These are phyloP conservation scores for Protula sp. DNA, from an alignment of 2,888 invertebrate genomes.

Conservation along the genomic window DNA sequence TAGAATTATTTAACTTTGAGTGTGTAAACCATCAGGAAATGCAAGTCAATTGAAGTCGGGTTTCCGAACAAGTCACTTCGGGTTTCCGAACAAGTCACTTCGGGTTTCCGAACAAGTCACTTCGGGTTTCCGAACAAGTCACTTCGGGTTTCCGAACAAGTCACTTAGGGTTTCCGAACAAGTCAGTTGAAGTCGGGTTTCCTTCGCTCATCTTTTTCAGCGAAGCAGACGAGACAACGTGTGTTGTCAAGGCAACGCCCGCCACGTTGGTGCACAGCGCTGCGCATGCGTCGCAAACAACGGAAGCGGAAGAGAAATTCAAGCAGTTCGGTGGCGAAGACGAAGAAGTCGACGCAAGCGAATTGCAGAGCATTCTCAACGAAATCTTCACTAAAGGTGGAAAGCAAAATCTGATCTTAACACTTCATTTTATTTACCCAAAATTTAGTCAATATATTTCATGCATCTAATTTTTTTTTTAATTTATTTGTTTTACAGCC, in stretches of 20 bases:
- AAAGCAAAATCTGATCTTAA: background rate
- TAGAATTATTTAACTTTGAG: no score
- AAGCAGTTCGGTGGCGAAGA: constrained; percentile 14
- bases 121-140: no score
- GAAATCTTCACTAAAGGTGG: constrained; percentile 19
- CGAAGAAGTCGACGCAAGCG: constrained; percentile 20
- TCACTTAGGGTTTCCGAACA: no score
- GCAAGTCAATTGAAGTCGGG: no score
- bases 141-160: no score
- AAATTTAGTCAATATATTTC: background rate
- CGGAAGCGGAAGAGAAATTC: constrained; percentile 16
- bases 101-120: no score
- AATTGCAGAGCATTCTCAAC: constrained; percentile 19
- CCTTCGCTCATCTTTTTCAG: constrained; percentile 9
- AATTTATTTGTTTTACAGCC: constrained; percentile 6
- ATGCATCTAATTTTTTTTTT: background rate
- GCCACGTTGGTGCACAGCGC: background rate
- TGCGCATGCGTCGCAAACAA: background rate
- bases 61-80: no score
- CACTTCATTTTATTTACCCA: background rate
- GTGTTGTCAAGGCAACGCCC: background rate
- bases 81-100: no score
- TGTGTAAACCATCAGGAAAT: no score
- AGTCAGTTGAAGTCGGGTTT: no score
- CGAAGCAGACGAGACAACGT: constrained; percentile 10